phyloP scores from a whole-genome alignment of 1,140 invertebrate genomes.

The Zaprionus kolodkinae region DNA sequence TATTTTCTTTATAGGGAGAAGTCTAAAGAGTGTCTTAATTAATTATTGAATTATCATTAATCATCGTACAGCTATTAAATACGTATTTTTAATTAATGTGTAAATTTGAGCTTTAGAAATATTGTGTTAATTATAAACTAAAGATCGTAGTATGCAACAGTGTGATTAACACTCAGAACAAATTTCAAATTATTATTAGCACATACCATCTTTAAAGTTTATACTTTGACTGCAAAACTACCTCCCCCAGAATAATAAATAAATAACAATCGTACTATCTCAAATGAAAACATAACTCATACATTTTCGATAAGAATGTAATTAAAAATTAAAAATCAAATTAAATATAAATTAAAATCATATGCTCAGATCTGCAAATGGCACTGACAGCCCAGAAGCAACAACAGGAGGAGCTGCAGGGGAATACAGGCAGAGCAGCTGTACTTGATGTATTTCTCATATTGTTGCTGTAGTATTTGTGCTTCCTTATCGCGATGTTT shows the following conservation, averaged over 20 bases:
- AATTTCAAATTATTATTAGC: too few relatives aligned
- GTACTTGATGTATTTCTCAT: constrained; percentile 43
- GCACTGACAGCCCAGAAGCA: neutral
- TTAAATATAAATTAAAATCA: constrained; percentile 38
- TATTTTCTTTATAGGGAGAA: too few relatives aligned
- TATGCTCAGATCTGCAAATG: constrained; percentile 8
- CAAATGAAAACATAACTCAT: neutral
- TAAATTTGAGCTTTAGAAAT: too few relatives aligned
- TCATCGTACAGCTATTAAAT: too few relatives aligned
- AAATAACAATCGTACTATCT: neutral
- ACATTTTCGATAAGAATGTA: constrained; percentile 17
- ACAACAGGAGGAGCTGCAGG: neutral
- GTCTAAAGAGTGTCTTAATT: too few relatives aligned
- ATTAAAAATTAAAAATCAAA: constrained; percentile 29
- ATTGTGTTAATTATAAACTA: too few relatives aligned
- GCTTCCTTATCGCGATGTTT: constrained; percentile 29
- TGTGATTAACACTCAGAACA: too few relatives aligned
- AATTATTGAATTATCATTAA: too few relatives aligned
- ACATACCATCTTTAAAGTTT: neutral
- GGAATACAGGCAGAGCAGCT: constrained; percentile 24
- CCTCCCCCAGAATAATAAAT: neutral
- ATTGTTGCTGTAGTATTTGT: constrained; percentile 46
- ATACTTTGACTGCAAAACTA: neutral
- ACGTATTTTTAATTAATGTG: too few relatives aligned
- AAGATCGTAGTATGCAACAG: too few relatives aligned